phyloP scores from a whole-genome alignment of 2,888 invertebrate genomes.

The Atethmia centrago region DNA sequence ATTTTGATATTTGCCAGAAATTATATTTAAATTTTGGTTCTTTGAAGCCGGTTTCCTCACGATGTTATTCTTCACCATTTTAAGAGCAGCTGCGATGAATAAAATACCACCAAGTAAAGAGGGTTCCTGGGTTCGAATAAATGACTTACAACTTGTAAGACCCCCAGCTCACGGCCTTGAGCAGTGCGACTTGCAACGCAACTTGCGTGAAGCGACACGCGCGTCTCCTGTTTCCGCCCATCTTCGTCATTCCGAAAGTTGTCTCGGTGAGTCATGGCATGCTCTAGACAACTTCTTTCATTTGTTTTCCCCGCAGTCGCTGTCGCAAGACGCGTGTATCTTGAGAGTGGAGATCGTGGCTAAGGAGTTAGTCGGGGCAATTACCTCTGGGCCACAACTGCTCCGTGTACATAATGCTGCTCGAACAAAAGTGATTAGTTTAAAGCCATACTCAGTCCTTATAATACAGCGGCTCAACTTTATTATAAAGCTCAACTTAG shows the following conservation, averaged over 20 bases:
- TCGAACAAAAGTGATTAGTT: slow-evolving; percentile 28
- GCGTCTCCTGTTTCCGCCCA: neutral
- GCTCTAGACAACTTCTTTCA: neutral
- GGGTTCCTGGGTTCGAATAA: neutral
- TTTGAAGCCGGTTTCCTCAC: neutral
- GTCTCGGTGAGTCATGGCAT: neutral
- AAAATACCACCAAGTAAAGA: neutral
- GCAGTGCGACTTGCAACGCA: neutral
- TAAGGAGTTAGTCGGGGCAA: neutral
- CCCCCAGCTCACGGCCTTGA: neutral
- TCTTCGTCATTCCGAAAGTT: too few relatives aligned
- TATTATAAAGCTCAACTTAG: slow-evolving; percentile 35
- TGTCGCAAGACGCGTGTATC: neutral
- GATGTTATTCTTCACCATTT: neutral
- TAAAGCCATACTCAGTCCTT: slow-evolving; percentile 1
- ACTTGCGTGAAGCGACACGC: neutral
- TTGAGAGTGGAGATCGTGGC: too few relatives aligned
- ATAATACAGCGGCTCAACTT: slow-evolving; percentile 14
- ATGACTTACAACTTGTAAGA: neutral
- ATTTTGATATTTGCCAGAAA: neutral
- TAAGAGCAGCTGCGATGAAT: neutral
- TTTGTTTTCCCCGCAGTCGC: neutral
- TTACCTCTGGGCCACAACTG: neutral
- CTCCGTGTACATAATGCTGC: neutral
- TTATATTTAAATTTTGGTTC: neutral